Evolutionary conservation across 30 jellyfish, hydroid and myxozoan species (phyloP).

Genomic region (Pelagia noctiluca): DNA sequence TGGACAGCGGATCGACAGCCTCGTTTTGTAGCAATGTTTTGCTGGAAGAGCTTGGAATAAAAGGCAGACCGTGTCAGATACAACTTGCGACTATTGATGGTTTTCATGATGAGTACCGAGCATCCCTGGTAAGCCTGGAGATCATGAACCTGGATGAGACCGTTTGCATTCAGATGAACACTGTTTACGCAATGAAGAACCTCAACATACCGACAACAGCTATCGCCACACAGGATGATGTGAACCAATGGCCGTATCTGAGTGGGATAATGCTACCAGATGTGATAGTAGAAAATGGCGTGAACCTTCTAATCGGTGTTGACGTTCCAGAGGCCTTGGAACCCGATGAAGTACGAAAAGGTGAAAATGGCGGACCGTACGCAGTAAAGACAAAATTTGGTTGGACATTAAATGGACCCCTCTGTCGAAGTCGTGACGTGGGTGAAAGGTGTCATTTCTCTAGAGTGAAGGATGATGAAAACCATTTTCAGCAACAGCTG

Average conservation of each 20-base stretch:
- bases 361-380: slow-evolving; percentile 47
- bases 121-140: slow-evolving; percentile 35
- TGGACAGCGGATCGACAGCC: slow-evolving; percentile 55
- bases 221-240: slow-evolving; percentile 56
- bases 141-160: slow-evolving; percentile 37
- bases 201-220: slow-evolving; percentile 48
- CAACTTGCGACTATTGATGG: slow-evolving; percentile 58
- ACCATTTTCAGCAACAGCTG: slow-evolving; percentile 18
- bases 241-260: slow-evolving; percentile 40
- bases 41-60: slow-evolving; percentile 31
- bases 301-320: slow-evolving; percentile 9
- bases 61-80: slow-evolving; percentile 49
- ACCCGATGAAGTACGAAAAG: slow-evolving; percentile 1
- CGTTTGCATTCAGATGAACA: slow-evolving; percentile 45
- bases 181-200: slow-evolving; percentile 37
- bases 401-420: slow-evolving; percentile 59
- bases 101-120: slow-evolving; percentile 18
- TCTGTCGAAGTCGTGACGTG: neutral
- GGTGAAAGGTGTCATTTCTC: slow-evolving; percentile 21
- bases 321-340: slow-evolving; percentile 27
- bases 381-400: slow-evolving; percentile 50
- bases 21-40: slow-evolving; percentile 33
- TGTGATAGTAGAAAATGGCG: neutral
- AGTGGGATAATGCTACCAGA: slow-evolving; percentile 6
- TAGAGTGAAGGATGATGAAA: neutral